phyloP scores from a whole-genome alignment of 2,888 invertebrate species.

The Agrilus cyanescens region DNA sequence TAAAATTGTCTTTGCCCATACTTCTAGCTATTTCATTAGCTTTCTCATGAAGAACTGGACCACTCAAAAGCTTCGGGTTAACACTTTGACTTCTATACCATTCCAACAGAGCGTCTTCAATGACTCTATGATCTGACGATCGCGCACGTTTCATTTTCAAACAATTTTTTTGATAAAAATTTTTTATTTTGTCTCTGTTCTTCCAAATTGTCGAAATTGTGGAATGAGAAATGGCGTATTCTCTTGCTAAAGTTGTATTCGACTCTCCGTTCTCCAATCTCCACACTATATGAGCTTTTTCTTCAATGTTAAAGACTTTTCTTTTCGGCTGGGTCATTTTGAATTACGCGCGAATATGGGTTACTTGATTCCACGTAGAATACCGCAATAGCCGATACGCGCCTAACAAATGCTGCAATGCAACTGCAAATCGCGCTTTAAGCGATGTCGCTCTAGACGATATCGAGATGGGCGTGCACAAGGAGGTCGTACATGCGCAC shows the following conservation, averaged over 20 bases:
- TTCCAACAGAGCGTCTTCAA: constrained; percentile 12
- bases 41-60: constrained; percentile 16
- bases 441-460: no score
- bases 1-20: constrained; percentile 11
- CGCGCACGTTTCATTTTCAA: constrained; percentile 12
- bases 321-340: constrained; percentile 8
- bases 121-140: constrained; percentile 9
- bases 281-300: constrained; percentile 9
- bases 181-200: constrained; percentile 10
- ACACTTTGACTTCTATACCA: constrained; percentile 12
- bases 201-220: constrained; percentile 13
- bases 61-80: constrained; percentile 12
- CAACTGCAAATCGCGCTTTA: no score
- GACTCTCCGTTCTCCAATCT: constrained; percentile 11
- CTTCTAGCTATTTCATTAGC: constrained; percentile 13
- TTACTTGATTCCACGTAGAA: no score
- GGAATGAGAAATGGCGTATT: constrained; percentile 11
- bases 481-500: no score
- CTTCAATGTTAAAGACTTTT: constrained; percentile 10
- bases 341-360: no score
- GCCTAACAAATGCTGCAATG: no score
- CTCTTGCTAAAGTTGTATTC: constrained; percentile 10
- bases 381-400: no score
- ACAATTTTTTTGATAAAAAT: constrained; percentile 10
- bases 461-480: no score